These are phyloP conservation scores for Pseudochirops cupreus DNA, from an alignment of 2,797 vertebrate species.

Conservation along the genomic window DNA sequence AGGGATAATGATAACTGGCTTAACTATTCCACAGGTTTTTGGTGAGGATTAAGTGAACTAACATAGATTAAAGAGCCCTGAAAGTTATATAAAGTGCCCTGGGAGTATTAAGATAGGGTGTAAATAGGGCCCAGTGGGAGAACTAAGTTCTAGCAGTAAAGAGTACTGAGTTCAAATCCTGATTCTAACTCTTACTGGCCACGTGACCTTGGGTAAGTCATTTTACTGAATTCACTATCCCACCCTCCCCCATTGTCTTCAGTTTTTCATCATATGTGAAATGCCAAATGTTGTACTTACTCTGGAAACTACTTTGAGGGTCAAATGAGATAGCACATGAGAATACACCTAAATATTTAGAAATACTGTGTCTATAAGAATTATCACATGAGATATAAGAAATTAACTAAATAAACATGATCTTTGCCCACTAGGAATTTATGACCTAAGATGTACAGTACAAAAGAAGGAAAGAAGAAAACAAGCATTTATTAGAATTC, in stretches of 20 bases:
- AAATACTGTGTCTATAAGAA: background rate
- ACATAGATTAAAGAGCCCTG: background rate
- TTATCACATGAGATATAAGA: background rate
- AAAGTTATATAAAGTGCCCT: background rate
- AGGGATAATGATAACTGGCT: background rate
- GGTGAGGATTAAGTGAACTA: background rate
- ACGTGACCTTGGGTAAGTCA: no score
- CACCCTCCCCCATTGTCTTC: background rate
- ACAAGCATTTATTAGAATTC: background rate
- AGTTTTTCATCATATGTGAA: background rate
- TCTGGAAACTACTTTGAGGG: background rate
- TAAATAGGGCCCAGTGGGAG: background rate
- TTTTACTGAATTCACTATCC: no score
- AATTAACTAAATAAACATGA: background rate
- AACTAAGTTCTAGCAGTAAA: background rate
- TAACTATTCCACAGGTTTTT: constrained; percentile 16
- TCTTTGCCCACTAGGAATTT: background rate
- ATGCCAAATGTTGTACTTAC: background rate
- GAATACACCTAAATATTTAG: background rate
- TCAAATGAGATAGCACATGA: background rate
- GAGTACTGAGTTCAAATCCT: background rate
- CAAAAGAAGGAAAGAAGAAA: background rate
- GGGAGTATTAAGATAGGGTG: background rate
- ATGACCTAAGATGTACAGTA: background rate
- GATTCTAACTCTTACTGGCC: background rate